Base-by-base conservation (phyloP, 2,888 invertebrate genomes). In the Drosophila stalkeri region DNA sequence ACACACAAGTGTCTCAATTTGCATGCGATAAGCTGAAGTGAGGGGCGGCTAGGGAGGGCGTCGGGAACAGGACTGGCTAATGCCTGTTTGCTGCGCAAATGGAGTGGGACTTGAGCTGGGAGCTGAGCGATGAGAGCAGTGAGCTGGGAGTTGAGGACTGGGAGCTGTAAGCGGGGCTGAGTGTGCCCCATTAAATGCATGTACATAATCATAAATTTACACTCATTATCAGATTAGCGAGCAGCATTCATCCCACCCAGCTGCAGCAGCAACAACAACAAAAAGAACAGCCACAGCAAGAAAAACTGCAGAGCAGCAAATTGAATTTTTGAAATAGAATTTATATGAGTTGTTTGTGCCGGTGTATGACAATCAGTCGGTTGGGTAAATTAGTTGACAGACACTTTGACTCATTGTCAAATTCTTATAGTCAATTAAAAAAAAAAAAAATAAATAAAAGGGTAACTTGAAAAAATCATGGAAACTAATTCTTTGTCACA, bases 191-290 rank as follows among this genome's bases (percentile, higher is more conserved):
- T 84, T 87, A 78, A 87, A 82, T 81, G 81, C 86, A 86, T 82
- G 89, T 84, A 81, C 72, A 77, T 73, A 89, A 86, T 86, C 86
- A 89, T 89, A 89, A 86, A 86, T 86, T 86, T 78, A 84, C 87
- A 77, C 87, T 86, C 85, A 86, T 86, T 86, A 86, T 85, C 82
- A 85, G 89, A 86, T 86, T 86, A 85, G 82, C 79, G 79, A 63
- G 72, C 67, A 59, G 62, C 62, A 59, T 62, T 64, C 44, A 43
- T 35, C 41, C 59, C 35, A 18, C 18, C 3, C 46, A 37, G 31
- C 57, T n/a, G 31, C 33, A 46, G 18, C 35, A 49, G 18, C 20
- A 33, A 41, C 54, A 72, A 18, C 44, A 52, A 14, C 14, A 4
- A 46, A 37, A n/a, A 27, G 27, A 5, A 3, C 27, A 27, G 27